These are phyloP conservation scores for Archilochus colubris DNA, from an alignment of 2,113 vertebrate genomes.

Conservation along the genomic window DNA sequence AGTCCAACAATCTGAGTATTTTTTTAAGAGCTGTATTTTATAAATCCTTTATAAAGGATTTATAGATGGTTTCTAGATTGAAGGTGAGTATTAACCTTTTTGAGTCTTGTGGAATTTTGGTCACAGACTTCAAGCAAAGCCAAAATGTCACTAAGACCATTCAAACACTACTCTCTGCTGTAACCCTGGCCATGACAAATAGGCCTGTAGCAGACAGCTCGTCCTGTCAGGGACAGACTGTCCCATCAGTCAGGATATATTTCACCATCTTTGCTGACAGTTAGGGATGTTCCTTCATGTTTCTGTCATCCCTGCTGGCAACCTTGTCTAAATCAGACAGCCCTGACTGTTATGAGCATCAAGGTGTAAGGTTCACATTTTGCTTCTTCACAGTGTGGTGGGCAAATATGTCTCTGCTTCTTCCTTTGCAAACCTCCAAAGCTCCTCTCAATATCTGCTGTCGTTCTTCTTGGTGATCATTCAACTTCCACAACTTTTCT, in stretches of 20 bases:
- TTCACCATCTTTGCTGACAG: not conserved
- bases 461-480: not conserved
- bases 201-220: not conserved
- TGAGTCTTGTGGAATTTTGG: not conserved
- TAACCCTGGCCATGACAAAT: not conserved
- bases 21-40: not conserved
- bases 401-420: not conserved
- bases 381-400: not conserved
- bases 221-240: not conserved
- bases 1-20: not conserved
- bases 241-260: fast-evolving
- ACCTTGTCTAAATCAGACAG: not conserved
- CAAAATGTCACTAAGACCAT: not conserved
- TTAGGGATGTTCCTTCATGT: not conserved
- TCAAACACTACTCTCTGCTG: not conserved
- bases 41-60: not conserved
- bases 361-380: not conserved
- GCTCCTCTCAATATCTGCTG: not conserved
- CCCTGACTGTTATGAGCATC: not conserved
- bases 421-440: not conserved
- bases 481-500: not conserved
- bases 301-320: not conserved
- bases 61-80: not conserved
- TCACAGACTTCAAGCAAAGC: not conserved
- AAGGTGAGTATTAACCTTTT: not conserved